Evolutionary conservation across 1,140 invertebrate species (phyloP).

Genomic region (Campoletis sonorensis): DNA sequence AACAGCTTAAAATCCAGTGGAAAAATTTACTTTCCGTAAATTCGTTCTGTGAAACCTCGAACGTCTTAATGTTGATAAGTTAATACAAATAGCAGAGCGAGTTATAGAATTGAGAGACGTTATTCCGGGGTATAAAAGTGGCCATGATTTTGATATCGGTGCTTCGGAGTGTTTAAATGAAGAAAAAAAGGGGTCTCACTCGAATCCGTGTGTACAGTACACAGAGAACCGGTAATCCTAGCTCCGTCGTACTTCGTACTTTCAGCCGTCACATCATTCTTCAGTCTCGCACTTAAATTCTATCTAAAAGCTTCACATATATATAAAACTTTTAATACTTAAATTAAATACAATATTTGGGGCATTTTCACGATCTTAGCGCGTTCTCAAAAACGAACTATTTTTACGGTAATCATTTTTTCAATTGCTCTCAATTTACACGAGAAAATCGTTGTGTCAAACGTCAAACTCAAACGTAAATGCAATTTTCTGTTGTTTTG

Average conservation of each 20-base stretch:
- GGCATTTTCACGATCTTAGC: background rate
- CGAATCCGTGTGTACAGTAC: constrained; percentile 25
- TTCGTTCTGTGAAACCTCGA: background rate
- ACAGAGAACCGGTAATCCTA: constrained; percentile 34
- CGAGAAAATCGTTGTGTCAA: no score
- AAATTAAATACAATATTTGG: background rate
- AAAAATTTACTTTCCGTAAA: background rate
- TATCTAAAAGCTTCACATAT: background rate
- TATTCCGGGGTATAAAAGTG: background rate
- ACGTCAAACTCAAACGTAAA: no score
- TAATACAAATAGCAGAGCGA: background rate
- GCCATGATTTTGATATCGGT: constrained; percentile 30
- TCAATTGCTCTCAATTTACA: no score
- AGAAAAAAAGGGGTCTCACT: constrained; percentile 20
- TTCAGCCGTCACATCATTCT: constrained; percentile 6
- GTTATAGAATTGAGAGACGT: background rate
- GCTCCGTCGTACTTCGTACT: constrained; percentile 4
- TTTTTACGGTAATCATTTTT: no score
- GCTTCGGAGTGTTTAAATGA: background rate
- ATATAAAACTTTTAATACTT: background rate
- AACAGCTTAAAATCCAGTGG: background rate
- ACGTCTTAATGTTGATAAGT: background rate
- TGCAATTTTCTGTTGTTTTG: no score
- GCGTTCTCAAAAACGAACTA: no score
- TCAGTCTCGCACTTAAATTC: constrained; percentile 15